A percentile compares a stretch with the other conserved stretches of the same genome.
phyloP scores from a whole-genome alignment of 2,888 invertebrate species.

The Bellardia pandia region DNA sequence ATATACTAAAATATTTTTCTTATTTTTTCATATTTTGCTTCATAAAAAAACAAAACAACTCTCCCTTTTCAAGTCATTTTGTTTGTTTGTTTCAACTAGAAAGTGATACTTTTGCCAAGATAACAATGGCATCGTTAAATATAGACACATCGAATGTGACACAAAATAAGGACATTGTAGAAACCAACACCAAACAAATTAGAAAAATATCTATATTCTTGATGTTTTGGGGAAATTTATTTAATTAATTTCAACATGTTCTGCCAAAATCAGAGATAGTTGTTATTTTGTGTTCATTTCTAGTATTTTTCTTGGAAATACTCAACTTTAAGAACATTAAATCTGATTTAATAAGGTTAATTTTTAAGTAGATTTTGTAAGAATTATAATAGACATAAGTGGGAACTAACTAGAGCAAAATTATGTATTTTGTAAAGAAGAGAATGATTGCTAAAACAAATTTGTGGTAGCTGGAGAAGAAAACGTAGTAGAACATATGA shows the following conservation, averaged over 20 bases:
- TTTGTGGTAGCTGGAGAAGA: too few species aligned
- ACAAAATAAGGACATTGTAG: not conserved
- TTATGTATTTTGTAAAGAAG: too few species aligned
- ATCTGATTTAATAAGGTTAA: not conserved
- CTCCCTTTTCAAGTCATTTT: conserved; percentile 25
- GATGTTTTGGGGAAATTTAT: conserved; percentile 11
- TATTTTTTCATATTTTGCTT: not conserved
- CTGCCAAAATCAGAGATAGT: not conserved
- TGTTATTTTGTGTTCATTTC: not conserved
- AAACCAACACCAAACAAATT: not conserved
- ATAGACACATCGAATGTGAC: not conserved
- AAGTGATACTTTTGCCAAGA: conserved; percentile 47
- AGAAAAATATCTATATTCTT: conserved; percentile 4
- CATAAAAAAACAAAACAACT: conserved; percentile 9
- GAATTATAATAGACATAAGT: too few species aligned
- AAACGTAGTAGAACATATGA: too few species aligned
- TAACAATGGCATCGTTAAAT: not conserved
- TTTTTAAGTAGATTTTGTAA: too few species aligned
- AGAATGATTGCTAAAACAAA: too few species aligned
- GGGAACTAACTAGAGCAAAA: too few species aligned
- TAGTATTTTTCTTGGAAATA: not conserved
- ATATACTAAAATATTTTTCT: not conserved
- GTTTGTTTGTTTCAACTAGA: conserved; percentile 23
- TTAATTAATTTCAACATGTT: conserved; percentile 22
- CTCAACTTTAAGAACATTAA: not conserved